Base-by-base conservation (phyloP, 2,113 vertebrate genomes). In the Corythoichthys intestinalis region DNA sequence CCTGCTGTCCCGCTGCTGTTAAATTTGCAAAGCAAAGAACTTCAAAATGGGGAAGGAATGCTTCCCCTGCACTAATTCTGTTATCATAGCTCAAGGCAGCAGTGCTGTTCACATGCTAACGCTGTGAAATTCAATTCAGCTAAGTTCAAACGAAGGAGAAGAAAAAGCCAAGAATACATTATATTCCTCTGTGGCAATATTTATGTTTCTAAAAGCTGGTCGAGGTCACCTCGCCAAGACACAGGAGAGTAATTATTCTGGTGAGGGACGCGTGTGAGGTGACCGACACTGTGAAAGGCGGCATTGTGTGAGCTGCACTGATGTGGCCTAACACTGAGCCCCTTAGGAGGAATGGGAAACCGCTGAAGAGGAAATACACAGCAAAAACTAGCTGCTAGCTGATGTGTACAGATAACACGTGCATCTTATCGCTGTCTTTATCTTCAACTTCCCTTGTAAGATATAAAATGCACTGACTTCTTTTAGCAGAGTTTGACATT, bases 151-250 rank as follows among this genome's bases (percentile, higher is more conserved):
- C 83, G 79, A 84, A 76, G 75, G 75, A 79, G 80, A 73, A 79
- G 80, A 10, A 62, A 61, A 61, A 63, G 65, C 78, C 79, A 69
- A 85, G 82, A 90, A 91, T 86, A 85, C 84, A 86, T 88, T 91
- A 91, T 92, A 86, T 92, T 91, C 89, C 87, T 86, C 77, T 88
- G 83, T 85, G 86, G 82, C 84, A 92, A 91, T 91, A 89, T 92
- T 91, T 90, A 82, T 90, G 81, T 93, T 88, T 92, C 78, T 90
- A 71, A 78, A 67, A 76, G 85, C 80, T 85, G 86, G 91, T 87
- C 72, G 63, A 81, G 86, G 90, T 90, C 90, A 92, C 87, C 82
- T 83, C 79, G 69, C 72, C 73, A 37, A 78, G 83, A 88, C 86
- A 86, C 92, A 91, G 35, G 81, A 80, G 79, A 77, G 76, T 87